Evolutionary conservation across 1,140 invertebrate genomes (phyloP), one percentile per base, ranked within the genome.

Genomic region (Cardiocondyla obscurior): DNA sequence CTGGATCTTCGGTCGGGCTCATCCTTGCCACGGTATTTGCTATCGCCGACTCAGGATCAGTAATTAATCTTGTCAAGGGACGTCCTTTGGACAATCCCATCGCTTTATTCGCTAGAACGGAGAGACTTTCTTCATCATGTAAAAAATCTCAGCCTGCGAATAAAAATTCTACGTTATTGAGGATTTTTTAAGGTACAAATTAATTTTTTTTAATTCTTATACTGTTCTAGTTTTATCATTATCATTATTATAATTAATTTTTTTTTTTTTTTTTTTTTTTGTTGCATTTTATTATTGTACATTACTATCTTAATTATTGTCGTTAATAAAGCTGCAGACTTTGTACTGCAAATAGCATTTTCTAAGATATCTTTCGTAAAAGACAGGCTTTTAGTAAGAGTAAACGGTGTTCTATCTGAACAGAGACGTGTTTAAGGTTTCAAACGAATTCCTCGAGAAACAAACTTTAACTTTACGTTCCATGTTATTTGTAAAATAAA

Each of bases 71-170:
- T n/a, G 67, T 58, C 19, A 36, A 3, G 28, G 12, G 22, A 30
- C 30, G 53, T 25, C 55, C 39, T 36, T 39, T 36, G 30, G 22
- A 14, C 51, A 74, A 55, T 86, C 74, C 85, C 86, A 87, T 87
- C 57, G 74, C 55, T 86, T 14, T 25, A 1, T n/a, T 25, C n/a
- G 46, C 39, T 36, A 67, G 49, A 51, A 67, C 12, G 22, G 14
- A 53, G 46, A 12, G 4, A 42, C 8, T 53, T 39, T 30, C 33
- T 69, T 79, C 62, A 51, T 55, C 7, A 51, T 30, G 22, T 30
- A 25, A 49, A 64, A 77, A 22, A 65, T 39, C n/a, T 7, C 81
- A 53, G 16, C 67, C 33, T 86, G 73, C 49, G 12, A 5, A 67
- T 30, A 30, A 57, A 72, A 28, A 25, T 28, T 25, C 5, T 25